Base-by-base conservation (phyloP, 2,888 invertebrate species). In the Drosophila peninsularis region DNA sequence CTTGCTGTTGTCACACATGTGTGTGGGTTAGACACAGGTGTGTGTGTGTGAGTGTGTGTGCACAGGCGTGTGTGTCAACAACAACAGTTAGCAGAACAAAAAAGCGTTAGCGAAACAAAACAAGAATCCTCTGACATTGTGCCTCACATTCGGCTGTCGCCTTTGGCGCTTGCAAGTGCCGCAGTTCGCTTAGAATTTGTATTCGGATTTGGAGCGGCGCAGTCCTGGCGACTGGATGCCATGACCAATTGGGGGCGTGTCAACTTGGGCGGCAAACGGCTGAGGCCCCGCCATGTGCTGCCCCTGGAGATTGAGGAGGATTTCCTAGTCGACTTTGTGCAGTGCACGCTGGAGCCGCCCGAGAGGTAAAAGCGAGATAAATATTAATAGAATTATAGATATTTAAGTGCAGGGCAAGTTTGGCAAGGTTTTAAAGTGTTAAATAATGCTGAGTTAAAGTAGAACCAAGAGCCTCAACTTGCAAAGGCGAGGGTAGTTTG, bases 271-370 rank as follows among this genome's bases (percentile, higher is more conserved):
- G 17, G 36, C 9, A 78, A 58, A 32, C 71, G 68, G 1, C 55
- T 56, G 36, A 74, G 37, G 13, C 14, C 39, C 0, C 85, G 65
- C 52, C 75, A 73, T 52, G 45, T 53, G 24, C 41, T 50, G 0
- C 54, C 61, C 0, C 17, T 45, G 41, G 73, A 71, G 24, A 71
- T 82, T 14, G 80, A 83, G 27, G 81, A 82, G 39, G 82, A 84
- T 53, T 90, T 88, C 69, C 77, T 90, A 37, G 72, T 83, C 32
- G 91, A 90, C 75, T 90, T 89, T 75, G 89, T 90, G 54, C 90
- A 91, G 52, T 90, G 90, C 69, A 83, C 78, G 45, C 54, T 90
- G 71, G 82, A 84, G 57, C 90, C 90, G 24, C 64, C 80, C 21
- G 82, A 82, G 44, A 89, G 90, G 90, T 90, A 86, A 71, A 52